Base-by-base conservation (phyloP, 2,113 vertebrate species). In the Microcebus griseorufus region DNA sequence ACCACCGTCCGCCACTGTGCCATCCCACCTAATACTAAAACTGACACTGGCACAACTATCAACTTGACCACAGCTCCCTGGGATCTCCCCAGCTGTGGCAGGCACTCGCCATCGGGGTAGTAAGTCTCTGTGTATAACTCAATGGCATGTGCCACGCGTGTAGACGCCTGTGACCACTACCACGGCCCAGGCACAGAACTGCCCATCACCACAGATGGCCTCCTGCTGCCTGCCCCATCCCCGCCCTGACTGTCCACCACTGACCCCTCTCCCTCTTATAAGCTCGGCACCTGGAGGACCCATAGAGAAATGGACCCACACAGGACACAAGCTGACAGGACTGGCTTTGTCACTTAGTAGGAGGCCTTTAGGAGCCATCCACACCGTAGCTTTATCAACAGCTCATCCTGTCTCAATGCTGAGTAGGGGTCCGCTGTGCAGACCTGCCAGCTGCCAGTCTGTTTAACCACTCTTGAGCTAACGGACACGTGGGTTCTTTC, bases 61-160 rank as follows among this genome's bases (percentile, higher is more conserved):
- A 11, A 5, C 53, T 2, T 10, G 45, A 7, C 18, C 4, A 12
- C 22, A 11, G 55, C n/a, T 45, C 10, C 1, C 27, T 5, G 18
- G 1, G 2, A 4, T 58, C 0, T 8, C 3, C 0, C 55, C 29
- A 5, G 76, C 8, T 27, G n/a, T 9, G 37, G 23, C 16, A 70
- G 55, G 34, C 55, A 53, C 8, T 13, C 23, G 34, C 18, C 10
- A 20, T 34, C 37, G 9, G 29, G 73, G 34, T 11, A 6, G 18
- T 11, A 9, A 39, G 42, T 67, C 39, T 83, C 16, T 58, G 39
- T 60, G 39, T 76, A 23, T 23, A 64, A 18, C 62, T 62, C 29
- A 16, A 27, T 25, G 22, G 48, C 27, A 45, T 11, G 14, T 79
- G 27, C 72, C 67, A 55, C 48, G 29, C 22, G 23, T 73, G 78